Base-by-base conservation (phyloP, 2,797 vertebrate species). In the Typhlichthys subterraneus region DNA sequence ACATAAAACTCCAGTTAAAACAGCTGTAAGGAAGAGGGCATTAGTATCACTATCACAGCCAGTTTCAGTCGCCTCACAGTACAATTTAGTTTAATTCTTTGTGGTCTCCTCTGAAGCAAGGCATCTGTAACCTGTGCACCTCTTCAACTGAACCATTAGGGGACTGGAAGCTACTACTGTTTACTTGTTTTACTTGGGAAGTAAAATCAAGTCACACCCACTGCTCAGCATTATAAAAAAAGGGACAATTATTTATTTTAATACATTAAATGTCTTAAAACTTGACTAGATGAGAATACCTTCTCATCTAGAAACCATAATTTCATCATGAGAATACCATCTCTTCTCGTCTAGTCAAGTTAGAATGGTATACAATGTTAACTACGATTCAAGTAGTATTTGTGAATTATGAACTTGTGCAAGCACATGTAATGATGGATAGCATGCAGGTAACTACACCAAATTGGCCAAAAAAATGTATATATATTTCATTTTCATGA, bases 1-100 rank as follows among this genome's bases (percentile, higher is more conserved):
- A 90, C 88, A 88, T 86, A 88, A 87, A 90, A 85, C 29, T 55
- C 38, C 79, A 87, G 86, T 90, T 90, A 88, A 84, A 88, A 88
- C 84, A 83, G 76, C 78, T 83, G 85, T 87, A 85, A 79, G 79
- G 83, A 80, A 83, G 73, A 85, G 85, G 86, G 79, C 83, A 77
- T 89, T 85, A 88, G 82, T 88, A 83, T 88, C 82, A 82, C 77
- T 88, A 77, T 77, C 77, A 81, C 38, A 75, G 78, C 76, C 66
- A 65, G 63, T 84, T 80, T 74, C 71, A 67, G 61, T 79, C 59
- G 73, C 81, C 70, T 81, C 70, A 48, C 54, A 79, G 65, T 75
- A 70, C 69, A 61, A 53, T 49, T 79, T 52, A 51, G 76, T 46
- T 62, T 71, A 53, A 63, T 67, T 73, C 66, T 50, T 11, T 69